These are phyloP conservation scores for Clivina fossor DNA, from an alignment of 2,888 invertebrate species.

Conservation along the genomic window DNA sequence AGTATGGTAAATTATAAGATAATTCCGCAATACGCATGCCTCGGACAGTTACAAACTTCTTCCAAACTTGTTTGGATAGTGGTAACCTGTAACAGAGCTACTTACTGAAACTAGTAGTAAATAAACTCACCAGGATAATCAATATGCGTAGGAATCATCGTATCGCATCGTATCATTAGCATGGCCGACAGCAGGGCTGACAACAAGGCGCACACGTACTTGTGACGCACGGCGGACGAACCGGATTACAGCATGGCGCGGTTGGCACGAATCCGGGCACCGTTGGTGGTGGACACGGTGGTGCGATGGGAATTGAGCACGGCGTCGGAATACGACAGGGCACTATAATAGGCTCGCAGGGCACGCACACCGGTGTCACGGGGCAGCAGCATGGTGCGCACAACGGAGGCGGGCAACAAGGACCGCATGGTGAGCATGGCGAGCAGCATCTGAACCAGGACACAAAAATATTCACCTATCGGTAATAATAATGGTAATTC, in stretches of 20 bases:
- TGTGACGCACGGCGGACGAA: slow-evolving; percentile 30
- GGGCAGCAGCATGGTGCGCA: slow-evolving; percentile 34
- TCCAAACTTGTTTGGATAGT: too few relatives aligned
- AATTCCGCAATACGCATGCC: too few relatives aligned
- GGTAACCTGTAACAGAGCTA: too few relatives aligned
- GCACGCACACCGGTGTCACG: slow-evolving; percentile 28
- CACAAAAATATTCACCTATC: too few relatives aligned
- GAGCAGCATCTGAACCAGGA: slow-evolving; percentile 18
- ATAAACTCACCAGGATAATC: too few relatives aligned
- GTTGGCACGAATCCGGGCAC: slow-evolving; percentile 29
- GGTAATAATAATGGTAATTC: too few relatives aligned
- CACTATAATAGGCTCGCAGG: slow-evolving; percentile 26
- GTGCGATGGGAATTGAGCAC: slow-evolving; percentile 26
- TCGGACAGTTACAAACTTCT: too few relatives aligned
- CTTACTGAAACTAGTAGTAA: too few relatives aligned
- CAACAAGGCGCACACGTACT: slow-evolving; percentile 23
- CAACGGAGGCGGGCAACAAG: slow-evolving; percentile 29
- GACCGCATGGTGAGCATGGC: slow-evolving; percentile 27
- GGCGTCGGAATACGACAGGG: slow-evolving; percentile 24
- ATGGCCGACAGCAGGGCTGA: slow-evolving; percentile 29
- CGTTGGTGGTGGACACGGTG: slow-evolving; percentile 27
- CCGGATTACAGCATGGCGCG: slow-evolving; percentile 21
- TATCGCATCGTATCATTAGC: neutral
- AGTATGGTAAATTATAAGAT: too few relatives aligned
- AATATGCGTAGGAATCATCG: neutral